phyloP scores from a whole-genome alignment of 2,113 vertebrate species.

The Sterna hirundo region DNA sequence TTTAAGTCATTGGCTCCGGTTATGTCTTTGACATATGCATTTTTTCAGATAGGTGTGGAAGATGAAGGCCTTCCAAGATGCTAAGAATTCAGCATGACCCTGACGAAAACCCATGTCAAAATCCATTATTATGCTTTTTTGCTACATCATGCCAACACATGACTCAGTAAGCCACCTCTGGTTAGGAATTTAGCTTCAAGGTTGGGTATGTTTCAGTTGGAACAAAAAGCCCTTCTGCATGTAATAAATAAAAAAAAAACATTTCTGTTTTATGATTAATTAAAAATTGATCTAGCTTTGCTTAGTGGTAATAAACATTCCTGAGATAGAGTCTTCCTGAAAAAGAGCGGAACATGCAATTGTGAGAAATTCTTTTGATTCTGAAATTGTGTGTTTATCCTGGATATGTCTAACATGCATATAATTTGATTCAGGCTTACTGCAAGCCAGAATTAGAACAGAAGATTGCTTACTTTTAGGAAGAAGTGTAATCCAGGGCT shows the following conservation, averaged over 20 bases:
- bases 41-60: not conserved
- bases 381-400: constrained; percentile 20
- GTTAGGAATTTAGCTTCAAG: not conserved
- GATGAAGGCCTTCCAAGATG: not conserved
- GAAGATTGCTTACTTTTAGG: constrained; percentile 56
- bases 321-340: not conserved
- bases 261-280: not conserved
- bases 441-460: constrained; percentile 41
- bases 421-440: constrained; percentile 38
- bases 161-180: not conserved
- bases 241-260: not conserved
- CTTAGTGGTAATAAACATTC: not conserved
- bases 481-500: constrained; percentile 59
- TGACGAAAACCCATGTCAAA: not conserved
- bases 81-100: not conserved
- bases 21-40: not conserved
- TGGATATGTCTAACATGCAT: constrained; percentile 14
- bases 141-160: not conserved
- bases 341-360: not conserved
- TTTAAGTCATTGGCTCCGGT: not conserved
- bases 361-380: not conserved
- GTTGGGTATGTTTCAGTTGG: not conserved
- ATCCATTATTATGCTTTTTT: not conserved
- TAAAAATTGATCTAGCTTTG: not conserved
- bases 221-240: not conserved